phyloP scores from a whole-genome alignment of 2,797 vertebrate genomes.

The Gambelia wislizenii region DNA sequence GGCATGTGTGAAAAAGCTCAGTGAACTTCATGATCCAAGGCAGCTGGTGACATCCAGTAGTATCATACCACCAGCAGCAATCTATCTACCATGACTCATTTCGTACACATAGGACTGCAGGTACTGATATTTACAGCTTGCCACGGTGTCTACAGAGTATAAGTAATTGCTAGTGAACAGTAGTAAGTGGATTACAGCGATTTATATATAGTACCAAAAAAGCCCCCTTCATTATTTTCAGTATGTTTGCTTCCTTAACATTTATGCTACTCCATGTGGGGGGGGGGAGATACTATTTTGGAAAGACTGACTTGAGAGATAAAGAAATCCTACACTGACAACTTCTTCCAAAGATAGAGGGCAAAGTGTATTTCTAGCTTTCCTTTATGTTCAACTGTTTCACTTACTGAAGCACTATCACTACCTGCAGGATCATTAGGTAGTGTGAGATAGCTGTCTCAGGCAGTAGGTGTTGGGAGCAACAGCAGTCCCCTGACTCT shows the following conservation, averaged over 20 bases:
- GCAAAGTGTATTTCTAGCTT: neutral
- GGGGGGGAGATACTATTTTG: too few relatives aligned
- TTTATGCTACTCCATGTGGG: neutral
- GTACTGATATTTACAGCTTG: neutral
- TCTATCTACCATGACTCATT: neutral
- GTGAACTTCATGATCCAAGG: neutral
- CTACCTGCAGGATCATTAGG: neutral
- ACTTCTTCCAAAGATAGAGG: neutral
- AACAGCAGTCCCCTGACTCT: too few relatives aligned
- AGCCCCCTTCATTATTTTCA: neutral
- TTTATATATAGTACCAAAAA: neutral
- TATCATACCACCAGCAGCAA: neutral
- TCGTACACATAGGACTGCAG: neutral
- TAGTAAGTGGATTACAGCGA: neutral
- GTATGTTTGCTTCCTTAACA: slow-evolving; percentile 3
- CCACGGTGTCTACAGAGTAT: neutral
- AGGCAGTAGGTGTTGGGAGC: too few relatives aligned
- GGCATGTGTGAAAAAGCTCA: slow-evolving; percentile 7
- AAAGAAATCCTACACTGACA: neutral
- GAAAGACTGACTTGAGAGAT: too few relatives aligned
- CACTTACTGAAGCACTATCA: neutral
- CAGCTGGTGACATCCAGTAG: neutral
- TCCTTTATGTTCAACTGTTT: neutral
- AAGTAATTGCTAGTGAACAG: neutral
- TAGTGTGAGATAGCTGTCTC: neutral